These are phyloP conservation scores for Erynnis tages DNA, from an alignment of 2,888 invertebrate genomes.

Conservation along the genomic window DNA sequence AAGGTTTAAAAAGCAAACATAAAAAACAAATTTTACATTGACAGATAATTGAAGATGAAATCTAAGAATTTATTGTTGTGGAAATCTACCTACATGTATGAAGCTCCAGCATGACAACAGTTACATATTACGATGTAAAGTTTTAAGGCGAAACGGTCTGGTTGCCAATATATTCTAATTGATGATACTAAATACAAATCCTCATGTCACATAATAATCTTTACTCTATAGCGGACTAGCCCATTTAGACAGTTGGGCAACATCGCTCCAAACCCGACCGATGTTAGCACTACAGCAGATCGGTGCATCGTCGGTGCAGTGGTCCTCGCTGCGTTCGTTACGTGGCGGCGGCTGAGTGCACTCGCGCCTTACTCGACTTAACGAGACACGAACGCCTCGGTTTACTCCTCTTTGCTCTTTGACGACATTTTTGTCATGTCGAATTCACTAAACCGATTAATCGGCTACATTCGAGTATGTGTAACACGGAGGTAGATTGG, in stretches of 20 bases:
- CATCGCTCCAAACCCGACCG: background rate
- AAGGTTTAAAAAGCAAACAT: too few relatives aligned
- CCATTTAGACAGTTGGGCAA: background rate
- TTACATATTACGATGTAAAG: too few relatives aligned
- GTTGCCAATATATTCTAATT: too few relatives aligned
- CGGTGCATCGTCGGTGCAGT: conserved; percentile 40
- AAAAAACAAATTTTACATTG: too few relatives aligned
- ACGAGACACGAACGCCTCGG: conserved; percentile 66
- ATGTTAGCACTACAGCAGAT: background rate
- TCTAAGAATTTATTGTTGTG: too few relatives aligned
- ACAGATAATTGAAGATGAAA: too few relatives aligned
- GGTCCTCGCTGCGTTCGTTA: conserved; percentile 71
- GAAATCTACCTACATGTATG: too few relatives aligned
- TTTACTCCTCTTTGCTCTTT: conserved; percentile 51
- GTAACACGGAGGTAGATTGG: background rate
- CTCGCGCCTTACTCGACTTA: conserved; percentile 64
- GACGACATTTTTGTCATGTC: conserved; percentile 59
- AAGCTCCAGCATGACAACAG: too few relatives aligned
- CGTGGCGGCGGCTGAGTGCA: conserved; percentile 69
- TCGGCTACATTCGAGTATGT: background rate
- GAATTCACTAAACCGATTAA: conserved; percentile 19
- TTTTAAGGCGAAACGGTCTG: too few relatives aligned
- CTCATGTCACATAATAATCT: too few relatives aligned
- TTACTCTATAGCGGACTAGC: too few relatives aligned
- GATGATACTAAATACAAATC: too few relatives aligned